Evolutionary conservation across 2,888 invertebrate genomes (phyloP).

Genomic region (Mycogona germanica): DNA sequence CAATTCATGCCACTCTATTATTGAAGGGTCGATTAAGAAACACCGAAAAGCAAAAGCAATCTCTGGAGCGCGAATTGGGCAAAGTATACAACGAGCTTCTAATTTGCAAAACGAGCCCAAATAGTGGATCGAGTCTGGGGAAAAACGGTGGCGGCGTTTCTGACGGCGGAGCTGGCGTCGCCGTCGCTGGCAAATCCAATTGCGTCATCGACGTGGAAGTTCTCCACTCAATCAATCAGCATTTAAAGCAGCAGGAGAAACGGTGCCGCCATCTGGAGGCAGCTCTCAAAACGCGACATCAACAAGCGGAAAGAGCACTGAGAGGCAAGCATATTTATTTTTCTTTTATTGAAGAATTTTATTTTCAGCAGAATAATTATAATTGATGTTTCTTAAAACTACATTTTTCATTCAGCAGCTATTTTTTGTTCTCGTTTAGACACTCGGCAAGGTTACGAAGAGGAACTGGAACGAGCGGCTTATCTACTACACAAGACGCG

Average conservation of each 20-base stretch:
- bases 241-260: conserved; percentile 43
- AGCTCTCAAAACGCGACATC: conserved; percentile 49
- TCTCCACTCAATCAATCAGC: conserved; percentile 28
- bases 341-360: too few relatives aligned
- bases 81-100: not conserved
- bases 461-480: conserved; percentile 43
- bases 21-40: conserved; percentile 4
- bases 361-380: too few relatives aligned
- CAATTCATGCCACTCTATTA: not conserved
- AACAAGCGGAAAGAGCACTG: conserved; percentile 45
- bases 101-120: not conserved
- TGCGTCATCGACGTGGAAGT: conserved; percentile 28
- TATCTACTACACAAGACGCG: conserved; percentile 41
- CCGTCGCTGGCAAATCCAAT: conserved; percentile 12
- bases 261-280: conserved; percentile 49
- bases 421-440: not conserved
- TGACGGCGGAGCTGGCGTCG: not conserved
- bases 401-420: too few relatives aligned
- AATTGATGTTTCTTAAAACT: too few relatives aligned
- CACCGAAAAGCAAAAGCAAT: conserved; percentile 2
- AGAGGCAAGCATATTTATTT: too few relatives aligned
- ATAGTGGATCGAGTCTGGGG: not conserved
- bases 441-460: conserved; percentile 33
- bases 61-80: not conserved
- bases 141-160: not conserved